Evolutionary conservation across 2,797 vertebrate species (phyloP), one percentile per base, ranked within the genome.

Genomic region (Lateolabrax maculatus): DNA sequence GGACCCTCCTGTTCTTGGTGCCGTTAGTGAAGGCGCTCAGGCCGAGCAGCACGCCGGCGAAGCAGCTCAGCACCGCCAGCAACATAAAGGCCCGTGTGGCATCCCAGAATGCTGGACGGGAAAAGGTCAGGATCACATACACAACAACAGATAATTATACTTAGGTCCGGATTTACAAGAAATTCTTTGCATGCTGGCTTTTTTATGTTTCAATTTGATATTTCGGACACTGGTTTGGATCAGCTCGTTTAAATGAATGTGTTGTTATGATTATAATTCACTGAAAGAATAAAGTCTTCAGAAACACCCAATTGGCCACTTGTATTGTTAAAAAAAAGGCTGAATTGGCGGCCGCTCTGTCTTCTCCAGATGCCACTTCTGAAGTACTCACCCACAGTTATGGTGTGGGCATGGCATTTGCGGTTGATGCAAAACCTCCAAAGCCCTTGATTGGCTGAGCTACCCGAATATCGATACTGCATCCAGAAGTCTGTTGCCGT

Each of bases 401-500:
- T 90, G 29, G 95, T 95, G 83, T 96, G 96, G 2, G 94, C 89
- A 23, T 95, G 96, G 68, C 97, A 97, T 73, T 95, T 96, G 75
- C 95, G 94, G 63, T 95, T 96, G 70, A 96, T 94, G 90, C 97
- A 97, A 84, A 95, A 95, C 80, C 93, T 94, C 96, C 96, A 97
- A 57, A 97, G 96, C 11, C 96, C 97, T 80, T 97, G 96, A 91
- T 94, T 96, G 85, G 95, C 94, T 0, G 92, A 87, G 81, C 92
- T 96, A 0, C 95, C 96, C 0, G 95, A 95, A 60, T 94, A 96
- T 5, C 96, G 93, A 67, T 96, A 96, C 83, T 97, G 96, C 95
- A 96, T 94, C 97, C 96, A 97, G 90, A 94, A 96, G 78, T 95
- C 95, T 0, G 96, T 97, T 0, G 95, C 94, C 0, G 96, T 97